phyloP scores from a whole-genome alignment of 2,113 vertebrate genomes.

The Caretta caretta region DNA sequence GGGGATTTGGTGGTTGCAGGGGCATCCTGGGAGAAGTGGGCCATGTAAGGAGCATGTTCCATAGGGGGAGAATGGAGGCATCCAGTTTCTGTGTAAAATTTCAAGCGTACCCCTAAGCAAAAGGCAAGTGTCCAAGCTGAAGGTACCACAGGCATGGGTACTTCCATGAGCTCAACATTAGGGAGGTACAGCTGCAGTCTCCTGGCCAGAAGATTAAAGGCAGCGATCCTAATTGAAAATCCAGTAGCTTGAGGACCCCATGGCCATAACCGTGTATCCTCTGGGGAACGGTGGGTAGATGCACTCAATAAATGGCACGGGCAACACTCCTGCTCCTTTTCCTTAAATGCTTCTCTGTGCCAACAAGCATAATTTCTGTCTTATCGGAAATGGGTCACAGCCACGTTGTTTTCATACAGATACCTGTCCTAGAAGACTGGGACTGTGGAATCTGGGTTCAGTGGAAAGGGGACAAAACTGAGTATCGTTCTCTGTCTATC shows the following conservation, averaged over 20 bases:
- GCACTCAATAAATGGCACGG: background rate
- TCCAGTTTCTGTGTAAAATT: background rate
- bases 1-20: rapidly evolving
- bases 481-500: background rate
- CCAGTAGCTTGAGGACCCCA: background rate
- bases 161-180: rapidly evolving
- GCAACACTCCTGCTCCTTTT: constrained; percentile 31
- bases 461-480: constrained; percentile 1
- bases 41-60: background rate
- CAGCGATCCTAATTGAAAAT: background rate
- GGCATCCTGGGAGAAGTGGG: background rate
- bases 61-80: background rate
- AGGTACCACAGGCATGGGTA: background rate
- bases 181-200: background rate
- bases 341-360: constrained; percentile 36
- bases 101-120: background rate
- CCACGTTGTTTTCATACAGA: constrained; percentile 65
- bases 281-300: background rate
- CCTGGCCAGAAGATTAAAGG: background rate
- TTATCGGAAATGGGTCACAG: constrained; percentile 49
- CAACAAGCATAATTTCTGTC: constrained; percentile 57
- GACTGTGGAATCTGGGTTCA: constrained; percentile 45
- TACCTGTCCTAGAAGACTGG: constrained; percentile 8
- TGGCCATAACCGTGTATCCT: background rate
- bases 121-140: rapidly evolving